These are phyloP conservation scores for Neotoxoptera formosana DNA, from an alignment of 1,140 invertebrate species.

Conservation along the genomic window DNA sequence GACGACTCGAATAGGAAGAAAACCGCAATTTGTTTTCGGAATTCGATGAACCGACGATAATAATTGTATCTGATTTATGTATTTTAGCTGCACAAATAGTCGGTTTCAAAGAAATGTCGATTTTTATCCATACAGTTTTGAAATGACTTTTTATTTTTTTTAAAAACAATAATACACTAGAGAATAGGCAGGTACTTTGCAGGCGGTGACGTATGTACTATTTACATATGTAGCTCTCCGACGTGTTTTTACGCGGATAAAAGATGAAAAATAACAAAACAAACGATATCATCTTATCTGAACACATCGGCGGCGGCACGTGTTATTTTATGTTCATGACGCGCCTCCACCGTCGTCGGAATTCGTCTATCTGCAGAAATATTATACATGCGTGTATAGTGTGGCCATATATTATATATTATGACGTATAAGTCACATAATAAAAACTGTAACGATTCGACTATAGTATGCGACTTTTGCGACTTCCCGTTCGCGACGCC, in stretches of 20 bases:
- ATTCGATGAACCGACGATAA: neutral
- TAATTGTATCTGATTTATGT: neutral
- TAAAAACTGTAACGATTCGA: neutral
- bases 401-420: neutral
- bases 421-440: neutral
- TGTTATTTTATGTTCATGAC: neutral
- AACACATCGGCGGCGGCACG: neutral
- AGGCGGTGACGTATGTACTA: neutral
- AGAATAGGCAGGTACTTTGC: neutral
- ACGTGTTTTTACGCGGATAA: neutral
- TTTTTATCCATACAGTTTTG: neutral
- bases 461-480: neutral
- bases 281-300: neutral
- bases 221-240: neutral
- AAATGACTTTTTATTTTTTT: neutral
- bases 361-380: neutral
- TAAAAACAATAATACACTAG: neutral
- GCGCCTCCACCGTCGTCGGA: neutral
- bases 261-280: neutral
- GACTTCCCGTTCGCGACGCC: neutral
- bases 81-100: neutral
- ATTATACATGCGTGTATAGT: neutral
- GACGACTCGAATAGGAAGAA: neutral
- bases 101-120: neutral
- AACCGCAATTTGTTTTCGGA: neutral